A percentile compares a stretch with the other conserved stretches of the same genome.
These are phyloP conservation scores for Pristionchus fissidentatus DNA, from an alignment of 2,888 invertebrate genomes.

Conservation along the genomic window DNA sequence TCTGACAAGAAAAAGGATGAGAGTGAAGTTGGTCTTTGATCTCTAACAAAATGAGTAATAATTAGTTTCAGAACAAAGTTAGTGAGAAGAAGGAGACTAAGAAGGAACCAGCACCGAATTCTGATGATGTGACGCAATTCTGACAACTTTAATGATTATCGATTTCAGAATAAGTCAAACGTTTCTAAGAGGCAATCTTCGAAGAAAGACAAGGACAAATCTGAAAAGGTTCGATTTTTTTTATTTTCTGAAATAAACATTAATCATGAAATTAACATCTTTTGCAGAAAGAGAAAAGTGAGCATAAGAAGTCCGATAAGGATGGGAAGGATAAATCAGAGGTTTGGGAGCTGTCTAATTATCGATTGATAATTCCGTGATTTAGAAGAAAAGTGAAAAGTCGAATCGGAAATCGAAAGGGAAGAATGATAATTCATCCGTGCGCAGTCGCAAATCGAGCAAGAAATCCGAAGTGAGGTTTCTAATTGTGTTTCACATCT, in stretches of 20 bases:
- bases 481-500: not conserved
- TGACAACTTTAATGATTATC: not conserved
- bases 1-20: conserved; percentile 6
- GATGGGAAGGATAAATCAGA: not conserved
- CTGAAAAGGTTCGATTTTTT: not conserved
- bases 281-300: not conserved
- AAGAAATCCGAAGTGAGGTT: not conserved
- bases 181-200: not conserved
- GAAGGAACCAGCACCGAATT: conserved; percentile 24
- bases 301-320: not conserved
- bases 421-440: not conserved
- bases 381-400: not conserved
- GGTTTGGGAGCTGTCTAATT: not conserved
- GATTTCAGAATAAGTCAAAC: conserved; percentile 8
- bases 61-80: not conserved
- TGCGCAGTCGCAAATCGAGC: conserved; percentile 19
- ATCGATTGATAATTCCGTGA: not conserved
- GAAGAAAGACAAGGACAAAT: conserved; percentile 4
- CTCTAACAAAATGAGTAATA: not conserved
- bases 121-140: not conserved
- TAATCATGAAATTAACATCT: not conserved
- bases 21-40: not conserved
- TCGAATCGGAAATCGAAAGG: conserved; percentile 9
- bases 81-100: conserved; percentile 23
- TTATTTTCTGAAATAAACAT: too few species aligned